Conservation (phyloP, 1,140 invertebrate species). For the Marisa cornuarietis region DNA sequence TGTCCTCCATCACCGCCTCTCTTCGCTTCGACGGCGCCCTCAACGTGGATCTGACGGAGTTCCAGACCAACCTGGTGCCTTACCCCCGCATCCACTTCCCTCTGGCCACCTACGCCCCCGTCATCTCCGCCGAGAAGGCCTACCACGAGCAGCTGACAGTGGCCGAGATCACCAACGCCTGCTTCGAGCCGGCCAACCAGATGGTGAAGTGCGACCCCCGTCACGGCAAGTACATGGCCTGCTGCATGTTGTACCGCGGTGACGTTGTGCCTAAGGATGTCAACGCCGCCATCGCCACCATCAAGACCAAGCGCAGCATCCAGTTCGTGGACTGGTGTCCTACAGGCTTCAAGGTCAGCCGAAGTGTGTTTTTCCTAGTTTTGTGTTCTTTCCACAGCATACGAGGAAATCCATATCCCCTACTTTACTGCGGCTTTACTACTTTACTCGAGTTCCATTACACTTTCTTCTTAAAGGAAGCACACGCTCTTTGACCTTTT, state of each 20-base stretch:
- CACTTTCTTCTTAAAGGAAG: no score
- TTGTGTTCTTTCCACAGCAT: no score
- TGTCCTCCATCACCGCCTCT: constrained; percentile 71
- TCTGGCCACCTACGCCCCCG: constrained; percentile 45
- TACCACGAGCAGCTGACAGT: constrained; percentile 66
- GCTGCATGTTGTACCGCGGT: constrained; percentile 55
- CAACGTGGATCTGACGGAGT: constrained; percentile 78
- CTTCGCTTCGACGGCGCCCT: constrained; percentile 78
- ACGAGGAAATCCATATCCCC: no score
- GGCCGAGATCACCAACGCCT: constrained; percentile 72
- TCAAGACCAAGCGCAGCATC: constrained; percentile 75
- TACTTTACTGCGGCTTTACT: no score
- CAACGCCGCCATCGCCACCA: constrained; percentile 85
- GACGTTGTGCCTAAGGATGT: constrained; percentile 80
- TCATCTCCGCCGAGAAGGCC: constrained; percentile 72
- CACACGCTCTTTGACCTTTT: no score
- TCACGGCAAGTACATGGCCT: constrained; percentile 79
- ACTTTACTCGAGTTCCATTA: no score
- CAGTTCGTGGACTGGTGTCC: constrained; percentile 53
- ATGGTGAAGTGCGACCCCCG: constrained; percentile 93
- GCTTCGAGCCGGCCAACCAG: constrained; percentile 87
- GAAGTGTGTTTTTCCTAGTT: no score
- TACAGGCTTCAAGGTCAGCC: constrained; percentile 44
- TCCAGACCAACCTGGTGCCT: constrained; percentile 74
- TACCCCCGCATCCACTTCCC: constrained; percentile 52